These are phyloP conservation scores for Lottia scabra DNA, from an alignment of 2,888 invertebrate species.

Conservation along the genomic window DNA sequence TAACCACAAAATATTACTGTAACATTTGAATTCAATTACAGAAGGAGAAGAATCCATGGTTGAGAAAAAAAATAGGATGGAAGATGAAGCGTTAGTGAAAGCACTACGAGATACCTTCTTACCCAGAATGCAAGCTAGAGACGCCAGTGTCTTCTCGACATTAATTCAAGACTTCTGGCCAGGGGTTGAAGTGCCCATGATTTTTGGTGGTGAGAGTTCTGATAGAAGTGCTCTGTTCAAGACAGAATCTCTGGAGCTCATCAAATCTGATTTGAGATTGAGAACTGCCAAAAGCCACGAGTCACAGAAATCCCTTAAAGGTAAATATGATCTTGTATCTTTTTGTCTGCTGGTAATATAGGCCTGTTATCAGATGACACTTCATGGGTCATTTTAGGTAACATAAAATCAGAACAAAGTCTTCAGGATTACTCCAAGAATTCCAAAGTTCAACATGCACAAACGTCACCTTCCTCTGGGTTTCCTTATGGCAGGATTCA, in stretches of 20 bases:
- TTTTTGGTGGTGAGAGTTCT: conserved; percentile 53
- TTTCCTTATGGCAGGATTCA: too few species aligned
- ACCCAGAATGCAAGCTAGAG: conserved; percentile 58
- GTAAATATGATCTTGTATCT: conserved; percentile 31
- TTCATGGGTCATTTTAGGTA: too few species aligned
- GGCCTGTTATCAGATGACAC: too few species aligned
- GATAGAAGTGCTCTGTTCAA: conserved; percentile 36
- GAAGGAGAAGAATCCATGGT: conserved; percentile 17
- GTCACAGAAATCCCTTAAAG: conserved; percentile 55
- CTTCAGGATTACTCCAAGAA: too few species aligned
- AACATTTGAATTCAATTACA: not conserved
- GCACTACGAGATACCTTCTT: conserved; percentile 63
- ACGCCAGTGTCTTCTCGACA: conserved; percentile 61
- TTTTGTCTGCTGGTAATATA: too few species aligned
- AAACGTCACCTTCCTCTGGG: too few species aligned
- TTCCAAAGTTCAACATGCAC: too few species aligned
- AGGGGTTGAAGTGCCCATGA: conserved; percentile 53
- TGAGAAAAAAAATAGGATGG: conserved; percentile 38
- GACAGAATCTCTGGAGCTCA: conserved; percentile 32
- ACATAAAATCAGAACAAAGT: too few species aligned
- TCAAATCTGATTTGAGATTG: conserved; percentile 28
- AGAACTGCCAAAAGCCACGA: conserved; percentile 50
- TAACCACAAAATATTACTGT: too few species aligned
- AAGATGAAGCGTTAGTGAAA: conserved; percentile 58
- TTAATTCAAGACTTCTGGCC: conserved; percentile 63